A percentile compares a stretch with the other conserved stretches of the same genome.
Conservation (phyloP, 2,888 invertebrate species). For the Zaprionus lineosus region DNA sequence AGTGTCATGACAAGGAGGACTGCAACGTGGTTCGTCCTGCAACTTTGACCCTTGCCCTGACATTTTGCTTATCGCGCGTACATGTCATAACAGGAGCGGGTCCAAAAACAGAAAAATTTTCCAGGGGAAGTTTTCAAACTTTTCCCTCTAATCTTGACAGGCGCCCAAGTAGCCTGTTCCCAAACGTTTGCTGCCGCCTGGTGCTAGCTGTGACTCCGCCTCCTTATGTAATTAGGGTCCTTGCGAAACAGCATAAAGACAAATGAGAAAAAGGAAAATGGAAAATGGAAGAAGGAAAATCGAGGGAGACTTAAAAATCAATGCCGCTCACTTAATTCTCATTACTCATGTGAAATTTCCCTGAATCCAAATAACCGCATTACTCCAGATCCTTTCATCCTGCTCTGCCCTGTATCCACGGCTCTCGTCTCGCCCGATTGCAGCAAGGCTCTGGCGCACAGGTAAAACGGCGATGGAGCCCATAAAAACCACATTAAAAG, state of each 20-base stretch:
- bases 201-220: too few relatives aligned
- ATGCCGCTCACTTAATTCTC: conserved; percentile 68
- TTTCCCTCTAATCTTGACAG: conserved; percentile 62
- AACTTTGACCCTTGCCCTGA: conserved; percentile 70
- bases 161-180: conserved; percentile 35
- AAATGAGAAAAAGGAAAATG: background rate
- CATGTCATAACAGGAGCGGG: conserved; percentile 66
- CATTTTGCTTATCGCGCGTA: conserved; percentile 69
- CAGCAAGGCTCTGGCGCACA: too few relatives aligned
- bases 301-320: conserved; percentile 60
- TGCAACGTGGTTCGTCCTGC: conserved; percentile 37
- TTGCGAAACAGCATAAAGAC: background rate
- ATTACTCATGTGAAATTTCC: conserved; percentile 67
- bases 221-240: conserved; percentile 67
- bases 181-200: background rate
- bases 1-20: background rate
- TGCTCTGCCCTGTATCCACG: background rate
- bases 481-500: conserved; percentile 73
- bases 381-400: background rate
- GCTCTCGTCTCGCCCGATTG: too few relatives aligned
- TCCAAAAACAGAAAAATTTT: conserved; percentile 17
- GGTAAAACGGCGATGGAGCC: conserved; percentile 31
- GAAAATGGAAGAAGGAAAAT: background rate
- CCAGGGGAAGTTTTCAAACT: conserved; percentile 44
- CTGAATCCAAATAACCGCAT: background rate